Conservation (phyloP, 2,888 invertebrate genomes). For the Spodoptera exigua region DNA sequence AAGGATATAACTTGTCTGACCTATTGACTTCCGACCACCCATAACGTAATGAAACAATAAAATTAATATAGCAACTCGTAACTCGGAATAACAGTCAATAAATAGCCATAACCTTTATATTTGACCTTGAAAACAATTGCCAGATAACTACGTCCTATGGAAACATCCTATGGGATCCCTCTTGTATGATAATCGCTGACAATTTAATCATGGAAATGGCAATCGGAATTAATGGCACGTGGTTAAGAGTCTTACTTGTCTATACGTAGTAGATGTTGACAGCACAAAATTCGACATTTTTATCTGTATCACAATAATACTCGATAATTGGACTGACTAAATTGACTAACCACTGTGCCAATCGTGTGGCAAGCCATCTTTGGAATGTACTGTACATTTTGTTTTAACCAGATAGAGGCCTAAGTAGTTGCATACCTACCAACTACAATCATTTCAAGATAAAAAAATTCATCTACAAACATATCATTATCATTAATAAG, state of each 20-base stretch:
- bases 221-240: slow-evolving; percentile 15
- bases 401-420: too few species aligned
- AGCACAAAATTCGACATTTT: too few species aligned
- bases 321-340: too few species aligned
- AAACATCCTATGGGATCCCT: slow-evolving; percentile 57
- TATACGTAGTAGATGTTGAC: background rate
- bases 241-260: background rate
- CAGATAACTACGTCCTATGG: slow-evolving; percentile 54
- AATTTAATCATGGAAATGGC: slow-evolving; percentile 39
- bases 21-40: slow-evolving; percentile 37
- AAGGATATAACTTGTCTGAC: slow-evolving; percentile 18
- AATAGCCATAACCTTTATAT: slow-evolving; percentile 58
- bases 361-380: too few species aligned
- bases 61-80: slow-evolving; percentile 35
- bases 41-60: slow-evolving; percentile 48
- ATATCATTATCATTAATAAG: too few species aligned
- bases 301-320: too few species aligned
- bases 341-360: too few species aligned
- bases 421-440: too few species aligned
- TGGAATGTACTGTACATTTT: too few species aligned
- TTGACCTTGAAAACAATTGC: slow-evolving; percentile 63
- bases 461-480: too few species aligned
- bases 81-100: slow-evolving; percentile 40
- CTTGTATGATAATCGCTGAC: slow-evolving; percentile 50
- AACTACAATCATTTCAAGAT: too few species aligned